A percentile compares a stretch with the other conserved stretches of the same genome.
Conservation (phyloP, 2,113 vertebrate species). For the Pyrgilauda ruficollis region DNA sequence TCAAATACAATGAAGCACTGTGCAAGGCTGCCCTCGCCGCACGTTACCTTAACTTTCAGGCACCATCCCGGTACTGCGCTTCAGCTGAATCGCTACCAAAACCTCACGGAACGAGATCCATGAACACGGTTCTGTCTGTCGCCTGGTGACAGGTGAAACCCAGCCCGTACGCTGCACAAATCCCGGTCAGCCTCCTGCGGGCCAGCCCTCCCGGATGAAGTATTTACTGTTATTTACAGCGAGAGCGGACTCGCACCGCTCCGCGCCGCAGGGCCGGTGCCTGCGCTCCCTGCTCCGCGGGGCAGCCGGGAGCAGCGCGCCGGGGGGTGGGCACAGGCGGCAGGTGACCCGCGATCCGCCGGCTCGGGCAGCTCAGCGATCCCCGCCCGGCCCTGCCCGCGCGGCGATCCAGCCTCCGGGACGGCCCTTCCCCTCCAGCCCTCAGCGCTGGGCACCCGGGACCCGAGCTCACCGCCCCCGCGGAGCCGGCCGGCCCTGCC, state of each 20-base stretch:
- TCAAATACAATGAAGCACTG: not conserved
- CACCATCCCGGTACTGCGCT: not conserved
- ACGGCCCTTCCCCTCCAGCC: not conserved
- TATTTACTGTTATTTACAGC: not conserved
- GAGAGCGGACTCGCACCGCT: not conserved
- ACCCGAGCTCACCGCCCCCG: too few species aligned
- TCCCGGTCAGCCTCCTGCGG: rapidly evolving
- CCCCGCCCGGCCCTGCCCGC: not conserved
- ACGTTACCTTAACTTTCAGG: not conserved
- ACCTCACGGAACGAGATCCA: not conserved
- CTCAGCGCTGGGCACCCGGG: not conserved
- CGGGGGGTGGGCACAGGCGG: not conserved
- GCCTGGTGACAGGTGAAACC: not conserved
- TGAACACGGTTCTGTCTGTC: rapidly evolving
- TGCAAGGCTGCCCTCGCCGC: not conserved
- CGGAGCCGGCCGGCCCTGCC: not conserved
- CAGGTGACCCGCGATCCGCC: not conserved
- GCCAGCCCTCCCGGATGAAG: rapidly evolving
- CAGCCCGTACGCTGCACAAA: rapidly evolving
- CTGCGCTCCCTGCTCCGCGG: not conserved
- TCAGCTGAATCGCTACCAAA: not conserved
- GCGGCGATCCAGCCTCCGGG: not conserved
- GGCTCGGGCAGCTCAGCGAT: not conserved
- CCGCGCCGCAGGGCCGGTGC: not conserved
- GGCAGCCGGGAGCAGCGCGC: not conserved